Evolutionary conservation across 2,113 vertebrate species (phyloP).

Genomic region (Centrocercus urophasianus): DNA sequence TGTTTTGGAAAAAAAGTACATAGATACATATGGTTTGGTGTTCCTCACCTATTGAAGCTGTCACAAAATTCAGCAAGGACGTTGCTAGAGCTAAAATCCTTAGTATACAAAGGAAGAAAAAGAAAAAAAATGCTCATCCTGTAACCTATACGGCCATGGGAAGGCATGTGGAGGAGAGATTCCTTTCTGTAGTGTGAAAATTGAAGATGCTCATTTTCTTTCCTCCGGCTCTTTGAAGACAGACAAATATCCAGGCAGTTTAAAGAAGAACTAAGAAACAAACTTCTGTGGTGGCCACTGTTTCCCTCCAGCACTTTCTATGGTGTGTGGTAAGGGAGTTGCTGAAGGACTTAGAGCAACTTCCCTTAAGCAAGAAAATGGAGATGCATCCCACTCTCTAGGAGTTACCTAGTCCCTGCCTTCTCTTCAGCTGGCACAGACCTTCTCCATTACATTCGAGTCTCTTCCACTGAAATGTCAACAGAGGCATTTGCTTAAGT

Average conservation of each 20-base stretch:
- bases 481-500: background rate
- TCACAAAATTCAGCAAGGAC: background rate
- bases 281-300: background rate
- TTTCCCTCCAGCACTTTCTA: background rate
- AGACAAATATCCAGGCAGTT: background rate
- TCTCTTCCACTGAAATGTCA: background rate
- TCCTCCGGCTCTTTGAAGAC: rapidly evolving
- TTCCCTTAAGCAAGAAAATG: background rate
- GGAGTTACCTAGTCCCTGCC: background rate
- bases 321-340: background rate
- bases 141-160: too few species aligned
- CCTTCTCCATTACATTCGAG: background rate
- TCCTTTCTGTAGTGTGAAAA: background rate
- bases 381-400: background rate
- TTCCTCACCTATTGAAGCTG: background rate
- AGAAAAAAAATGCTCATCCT: background rate
- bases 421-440: background rate
- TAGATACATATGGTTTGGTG: background rate
- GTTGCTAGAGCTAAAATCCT: background rate
- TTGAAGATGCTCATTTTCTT: background rate
- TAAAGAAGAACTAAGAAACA: background rate
- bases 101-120: background rate
- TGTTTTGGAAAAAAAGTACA: background rate
- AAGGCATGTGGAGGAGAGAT: background rate
- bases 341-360: background rate